Evolutionary conservation across 2,888 invertebrate genomes (phyloP).

Genomic region (Rhodophaea formosa): DNA sequence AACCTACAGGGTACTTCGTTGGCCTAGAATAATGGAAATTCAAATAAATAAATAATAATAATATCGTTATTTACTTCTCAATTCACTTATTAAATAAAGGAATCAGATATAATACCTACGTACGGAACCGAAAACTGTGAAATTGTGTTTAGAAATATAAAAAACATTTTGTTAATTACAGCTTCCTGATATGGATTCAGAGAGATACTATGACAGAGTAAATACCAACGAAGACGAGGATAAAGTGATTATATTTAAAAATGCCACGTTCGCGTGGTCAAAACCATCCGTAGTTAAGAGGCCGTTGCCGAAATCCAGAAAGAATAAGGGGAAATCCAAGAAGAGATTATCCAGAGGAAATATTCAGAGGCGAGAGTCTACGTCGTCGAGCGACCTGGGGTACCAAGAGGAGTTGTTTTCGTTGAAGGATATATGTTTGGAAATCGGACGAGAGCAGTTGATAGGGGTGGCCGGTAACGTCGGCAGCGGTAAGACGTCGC

Average conservation of each 20-base stretch:
- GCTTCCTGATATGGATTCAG: conserved; percentile 83
- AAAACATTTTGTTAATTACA: conserved; percentile 48
- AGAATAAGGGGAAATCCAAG: conserved; percentile 77
- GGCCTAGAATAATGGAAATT: too few species aligned
- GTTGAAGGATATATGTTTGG: conserved; percentile 57
- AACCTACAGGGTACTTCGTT: too few species aligned
- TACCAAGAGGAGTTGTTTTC: conserved; percentile 52
- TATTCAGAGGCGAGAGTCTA: conserved; percentile 54
- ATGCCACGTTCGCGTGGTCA: conserved; percentile 83
- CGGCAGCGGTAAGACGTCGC: conserved; percentile 94
- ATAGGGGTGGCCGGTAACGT: conserved; percentile 94
- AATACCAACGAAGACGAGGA: conserved; percentile 75
- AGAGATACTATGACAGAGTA: conserved; percentile 82
- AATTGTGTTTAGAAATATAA: too few species aligned
- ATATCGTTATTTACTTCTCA: too few species aligned
- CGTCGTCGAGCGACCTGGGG: conserved; percentile 47
- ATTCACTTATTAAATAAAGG: too few species aligned
- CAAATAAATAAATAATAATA: too few species aligned
- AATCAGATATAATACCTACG: too few species aligned
- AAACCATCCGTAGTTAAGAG: conserved; percentile 58
- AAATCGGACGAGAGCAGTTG: conserved; percentile 84
- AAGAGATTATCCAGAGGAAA: conserved; percentile 52
- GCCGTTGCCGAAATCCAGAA: conserved; percentile 49
- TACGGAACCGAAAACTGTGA: too few species aligned
- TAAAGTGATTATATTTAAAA: conserved; percentile 80